Percentiles rank a stretch among this genome's conserved stretches.
These are phyloP conservation scores for Cassiopea andromeda DNA, from an alignment of 30 jellyfish, hydroid and myxozoan genomes.

Conservation along the genomic window DNA sequence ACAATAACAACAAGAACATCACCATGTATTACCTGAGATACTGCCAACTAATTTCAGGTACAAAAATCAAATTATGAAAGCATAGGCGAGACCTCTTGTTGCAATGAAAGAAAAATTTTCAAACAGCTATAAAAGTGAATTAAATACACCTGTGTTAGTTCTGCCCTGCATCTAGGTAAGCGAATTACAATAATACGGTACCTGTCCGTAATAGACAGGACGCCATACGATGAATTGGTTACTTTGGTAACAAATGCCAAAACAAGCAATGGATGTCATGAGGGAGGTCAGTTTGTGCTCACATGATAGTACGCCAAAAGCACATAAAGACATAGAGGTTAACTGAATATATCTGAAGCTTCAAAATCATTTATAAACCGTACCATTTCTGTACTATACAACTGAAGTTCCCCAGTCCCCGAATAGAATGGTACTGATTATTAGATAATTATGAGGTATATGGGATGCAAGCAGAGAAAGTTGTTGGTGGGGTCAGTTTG, in stretches of 20 bases:
- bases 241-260: not conserved
- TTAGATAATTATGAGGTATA: too few species aligned
- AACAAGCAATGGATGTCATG: not conserved
- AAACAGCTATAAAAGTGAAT: not conserved
- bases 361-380: not conserved
- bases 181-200: not conserved
- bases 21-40: too few species aligned
- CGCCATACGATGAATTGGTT: not conserved
- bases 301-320: not conserved
- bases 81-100: too few species aligned
- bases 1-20: too few species aligned
- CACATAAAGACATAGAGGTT: too few species aligned
- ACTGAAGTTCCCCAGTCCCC: too few species aligned
- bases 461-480: not conserved
- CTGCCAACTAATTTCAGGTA: too few species aligned
- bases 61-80: too few species aligned
- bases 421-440: too few species aligned
- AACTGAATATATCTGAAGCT: not conserved
- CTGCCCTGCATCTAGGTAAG: not conserved
- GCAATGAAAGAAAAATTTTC: too few species aligned
- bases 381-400: not conserved
- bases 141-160: not conserved
- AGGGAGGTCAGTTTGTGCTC: not conserved
- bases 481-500: not conserved
- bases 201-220: not conserved